Conservation (phyloP, 2,888 invertebrate genomes). For the Himalopsyche anomala region DNA sequence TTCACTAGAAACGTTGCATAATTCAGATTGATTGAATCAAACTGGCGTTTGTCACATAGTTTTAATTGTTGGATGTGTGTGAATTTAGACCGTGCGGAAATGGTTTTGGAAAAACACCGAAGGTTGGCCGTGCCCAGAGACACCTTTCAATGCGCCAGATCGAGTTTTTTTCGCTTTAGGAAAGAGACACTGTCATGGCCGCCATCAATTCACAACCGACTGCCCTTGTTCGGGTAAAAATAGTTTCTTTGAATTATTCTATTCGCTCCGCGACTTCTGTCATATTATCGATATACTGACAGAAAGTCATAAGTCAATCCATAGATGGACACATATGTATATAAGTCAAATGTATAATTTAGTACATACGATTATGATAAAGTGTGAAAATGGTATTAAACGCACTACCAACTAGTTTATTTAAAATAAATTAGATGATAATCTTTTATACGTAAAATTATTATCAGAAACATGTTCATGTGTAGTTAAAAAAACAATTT, state of each 20-base stretch:
- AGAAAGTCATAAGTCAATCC: no score
- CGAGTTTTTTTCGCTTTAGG: constrained; percentile 16
- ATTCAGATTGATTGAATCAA: background rate
- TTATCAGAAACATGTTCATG: no score
- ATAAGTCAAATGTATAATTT: no score
- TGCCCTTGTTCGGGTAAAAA: constrained; percentile 10
- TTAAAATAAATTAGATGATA: no score
- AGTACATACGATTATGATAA: no score
- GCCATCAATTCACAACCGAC: background rate
- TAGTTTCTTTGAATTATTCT: background rate
- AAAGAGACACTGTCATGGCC: constrained; percentile 26
- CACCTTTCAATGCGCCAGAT: constrained; percentile 23
- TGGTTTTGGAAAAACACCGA: constrained; percentile 19
- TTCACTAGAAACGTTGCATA: no score
- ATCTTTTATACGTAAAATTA: no score
- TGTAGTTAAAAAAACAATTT: no score
- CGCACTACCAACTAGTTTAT: no score
- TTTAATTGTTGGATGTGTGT: constrained; percentile 9
- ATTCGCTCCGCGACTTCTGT: background rate
- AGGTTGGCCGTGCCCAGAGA: constrained; percentile 16
- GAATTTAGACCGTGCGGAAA: background rate
- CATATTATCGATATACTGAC: background rate
- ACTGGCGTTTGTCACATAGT: constrained; percentile 14
- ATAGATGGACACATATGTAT: no score
- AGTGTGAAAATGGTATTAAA: no score